Evolutionary conservation across 2,888 invertebrate genomes (phyloP).

Genomic region (Brassicogethes aeneus): DNA sequence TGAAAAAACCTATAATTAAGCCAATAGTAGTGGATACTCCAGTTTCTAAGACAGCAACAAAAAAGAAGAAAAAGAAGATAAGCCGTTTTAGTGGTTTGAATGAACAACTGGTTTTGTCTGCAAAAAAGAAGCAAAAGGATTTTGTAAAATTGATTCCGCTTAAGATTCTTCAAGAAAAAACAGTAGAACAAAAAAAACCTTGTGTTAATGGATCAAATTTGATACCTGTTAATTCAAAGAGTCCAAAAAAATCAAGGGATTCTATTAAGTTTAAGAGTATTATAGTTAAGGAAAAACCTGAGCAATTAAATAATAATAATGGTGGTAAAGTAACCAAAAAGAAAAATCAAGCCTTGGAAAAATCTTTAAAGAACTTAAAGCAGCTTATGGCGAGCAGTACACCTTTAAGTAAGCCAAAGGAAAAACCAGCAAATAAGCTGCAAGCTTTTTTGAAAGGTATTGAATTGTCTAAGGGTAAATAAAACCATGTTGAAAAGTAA

Average conservation of each 20-base stretch:
- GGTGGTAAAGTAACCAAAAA: constrained; percentile 12
- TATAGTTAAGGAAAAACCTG: constrained; percentile 5
- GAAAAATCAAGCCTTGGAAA: constrained; percentile 11
- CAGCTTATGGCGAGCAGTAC: constrained; percentile 11
- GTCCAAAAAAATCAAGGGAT: too few species aligned
- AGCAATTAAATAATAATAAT: constrained; percentile 1
- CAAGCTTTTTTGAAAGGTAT: too few species aligned
- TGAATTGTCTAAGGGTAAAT: too few species aligned
- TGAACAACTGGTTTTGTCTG: constrained; percentile 16
- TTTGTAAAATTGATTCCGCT: too few species aligned
- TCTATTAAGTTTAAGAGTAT: too few species aligned
- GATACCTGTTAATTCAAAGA: too few species aligned
- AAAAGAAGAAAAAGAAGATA: constrained; percentile 33
- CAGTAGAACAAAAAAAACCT: too few species aligned
- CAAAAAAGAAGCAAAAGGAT: constrained; percentile 10
- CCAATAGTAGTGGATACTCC: not conserved
- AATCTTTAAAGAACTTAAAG: constrained; percentile 7
- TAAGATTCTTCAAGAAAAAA: too few species aligned
- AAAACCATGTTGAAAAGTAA: too few species aligned
- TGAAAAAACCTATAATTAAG: constrained; percentile 14
- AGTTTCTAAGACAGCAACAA: not conserved
- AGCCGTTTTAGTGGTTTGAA: constrained; percentile 41
- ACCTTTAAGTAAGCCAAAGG: too few species aligned
- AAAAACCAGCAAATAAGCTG: too few species aligned
- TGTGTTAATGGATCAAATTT: too few species aligned